Percentiles rank a stretch among this genome's conserved stretches.
Conservation (phyloP, 2,888 invertebrate genomes). For the Rotaria socialis region DNA sequence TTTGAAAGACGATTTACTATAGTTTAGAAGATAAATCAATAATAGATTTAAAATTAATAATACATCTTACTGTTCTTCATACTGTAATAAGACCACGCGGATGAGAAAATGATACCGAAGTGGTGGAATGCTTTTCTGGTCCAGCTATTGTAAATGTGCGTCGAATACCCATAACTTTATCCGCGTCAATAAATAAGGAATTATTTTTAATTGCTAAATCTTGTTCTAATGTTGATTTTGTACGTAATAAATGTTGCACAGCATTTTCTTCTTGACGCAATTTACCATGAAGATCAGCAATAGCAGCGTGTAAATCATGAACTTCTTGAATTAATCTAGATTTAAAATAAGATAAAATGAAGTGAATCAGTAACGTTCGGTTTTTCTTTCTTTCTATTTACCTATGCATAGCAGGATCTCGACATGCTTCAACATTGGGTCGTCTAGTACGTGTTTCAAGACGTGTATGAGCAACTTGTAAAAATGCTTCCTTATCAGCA, state of each 20-base stretch:
- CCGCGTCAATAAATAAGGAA: constrained; percentile 83
- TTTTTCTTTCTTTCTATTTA: constrained; percentile 53
- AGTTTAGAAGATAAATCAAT: background rate
- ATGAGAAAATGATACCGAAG: constrained; percentile 27
- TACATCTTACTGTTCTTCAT: constrained; percentile 2
- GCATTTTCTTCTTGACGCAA: constrained; percentile 65
- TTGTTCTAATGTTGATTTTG: constrained; percentile 75
- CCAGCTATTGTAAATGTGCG: constrained; percentile 66
- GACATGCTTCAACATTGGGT: constrained; percentile 80
- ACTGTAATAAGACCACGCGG: constrained; percentile 5
- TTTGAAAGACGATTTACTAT: background rate
- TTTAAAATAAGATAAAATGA: constrained; percentile 40
- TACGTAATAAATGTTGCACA: constrained; percentile 68
- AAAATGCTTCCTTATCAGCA: constrained; percentile 70
- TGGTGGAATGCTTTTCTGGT: background rate
- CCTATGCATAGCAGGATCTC: constrained; percentile 78
- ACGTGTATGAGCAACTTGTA: constrained; percentile 70
- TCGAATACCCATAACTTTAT: constrained; percentile 85
- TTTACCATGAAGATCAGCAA: constrained; percentile 74
- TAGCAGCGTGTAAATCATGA: constrained; percentile 75
- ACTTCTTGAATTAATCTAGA: constrained; percentile 77
- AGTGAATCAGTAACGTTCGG: too few relatives aligned
- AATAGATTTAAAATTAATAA: background rate
- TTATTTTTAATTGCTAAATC: constrained; percentile 81
- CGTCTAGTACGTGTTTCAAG: constrained; percentile 81